These are phyloP conservation scores for Malacosoma neustria DNA, from an alignment of 2,888 invertebrate genomes.

Conservation along the genomic window DNA sequence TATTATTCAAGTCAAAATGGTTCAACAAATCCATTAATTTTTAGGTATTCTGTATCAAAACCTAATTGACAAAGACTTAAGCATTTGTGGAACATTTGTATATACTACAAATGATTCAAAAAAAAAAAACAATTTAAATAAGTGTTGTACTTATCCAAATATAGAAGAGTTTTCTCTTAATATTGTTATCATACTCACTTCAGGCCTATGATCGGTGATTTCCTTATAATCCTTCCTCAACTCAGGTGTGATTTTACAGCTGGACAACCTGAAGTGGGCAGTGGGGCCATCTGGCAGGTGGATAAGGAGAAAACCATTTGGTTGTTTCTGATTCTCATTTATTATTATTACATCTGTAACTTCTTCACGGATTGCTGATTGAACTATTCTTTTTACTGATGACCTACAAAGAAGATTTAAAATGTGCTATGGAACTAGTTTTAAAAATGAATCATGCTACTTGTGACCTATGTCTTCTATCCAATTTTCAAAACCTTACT, in stretches of 20 bases:
- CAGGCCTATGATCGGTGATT: conserved; percentile 92
- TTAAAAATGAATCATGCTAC: too few relatives aligned
- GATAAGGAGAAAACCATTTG: conserved; percentile 93
- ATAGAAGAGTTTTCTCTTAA: too few relatives aligned
- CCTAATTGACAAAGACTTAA: too few relatives aligned
- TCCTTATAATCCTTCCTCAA: conserved; percentile 85
- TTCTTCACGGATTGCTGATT: conserved; percentile 84
- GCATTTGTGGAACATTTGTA: too few relatives aligned
- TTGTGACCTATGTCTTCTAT: too few relatives aligned
- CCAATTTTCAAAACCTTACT: too few relatives aligned
- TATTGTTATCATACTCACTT: conserved; percentile 76
- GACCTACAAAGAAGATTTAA: conserved; percentile 73
- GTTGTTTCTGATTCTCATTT: conserved; percentile 94
- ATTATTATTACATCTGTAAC: conserved; percentile 94
- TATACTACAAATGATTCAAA: too few relatives aligned
- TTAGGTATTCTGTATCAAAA: too few relatives aligned
- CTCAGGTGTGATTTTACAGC: conserved; percentile 92
- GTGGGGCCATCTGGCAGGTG: conserved; percentile 98
- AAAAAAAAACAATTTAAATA: too few relatives aligned
- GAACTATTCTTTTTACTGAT: conserved; percentile 94
- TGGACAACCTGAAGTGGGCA: conserved; percentile 95
- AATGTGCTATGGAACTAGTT: background rate
- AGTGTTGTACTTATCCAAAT: too few relatives aligned
- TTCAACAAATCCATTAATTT: too few relatives aligned
- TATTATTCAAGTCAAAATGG: too few relatives aligned